Evolutionary conservation across 2,797 vertebrate genomes (phyloP).

Genomic region (Psittacula derbiana): DNA sequence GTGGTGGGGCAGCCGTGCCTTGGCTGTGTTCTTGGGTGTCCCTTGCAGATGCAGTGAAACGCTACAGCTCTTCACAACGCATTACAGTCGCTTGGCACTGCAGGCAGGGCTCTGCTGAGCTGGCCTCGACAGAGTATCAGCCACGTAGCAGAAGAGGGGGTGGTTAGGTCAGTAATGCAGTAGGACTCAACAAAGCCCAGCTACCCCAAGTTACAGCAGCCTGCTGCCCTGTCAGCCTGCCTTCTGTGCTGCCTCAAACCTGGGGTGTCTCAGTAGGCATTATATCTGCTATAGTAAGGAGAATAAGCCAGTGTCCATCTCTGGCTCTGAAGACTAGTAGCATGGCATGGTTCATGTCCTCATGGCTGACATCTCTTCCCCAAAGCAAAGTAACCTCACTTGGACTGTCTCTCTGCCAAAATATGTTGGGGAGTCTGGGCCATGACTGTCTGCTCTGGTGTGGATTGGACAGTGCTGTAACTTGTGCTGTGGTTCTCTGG

Average conservation of each 20-base stretch:
- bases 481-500: neutral
- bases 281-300: neutral
- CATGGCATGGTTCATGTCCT: neutral
- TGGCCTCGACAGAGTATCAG: rapidly evolving
- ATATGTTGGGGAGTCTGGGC: neutral
- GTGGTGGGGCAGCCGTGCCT: neutral
- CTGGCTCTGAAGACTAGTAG: neutral
- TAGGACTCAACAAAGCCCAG: neutral
- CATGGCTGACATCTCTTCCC: neutral
- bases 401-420: neutral
- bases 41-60: neutral
- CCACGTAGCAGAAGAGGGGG: rapidly evolving
- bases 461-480: neutral
- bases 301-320: neutral
- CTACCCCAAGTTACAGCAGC: neutral
- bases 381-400: neutral
- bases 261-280: neutral
- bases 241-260: neutral
- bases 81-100: rapidly evolving
- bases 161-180: neutral
- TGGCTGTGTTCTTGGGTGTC: neutral
- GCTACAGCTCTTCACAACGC: rapidly evolving
- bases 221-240: neutral
- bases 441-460: rapidly evolving
- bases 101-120: neutral